Conservation (phyloP, 2,113 vertebrate genomes). For the Corythornis cristatus region DNA sequence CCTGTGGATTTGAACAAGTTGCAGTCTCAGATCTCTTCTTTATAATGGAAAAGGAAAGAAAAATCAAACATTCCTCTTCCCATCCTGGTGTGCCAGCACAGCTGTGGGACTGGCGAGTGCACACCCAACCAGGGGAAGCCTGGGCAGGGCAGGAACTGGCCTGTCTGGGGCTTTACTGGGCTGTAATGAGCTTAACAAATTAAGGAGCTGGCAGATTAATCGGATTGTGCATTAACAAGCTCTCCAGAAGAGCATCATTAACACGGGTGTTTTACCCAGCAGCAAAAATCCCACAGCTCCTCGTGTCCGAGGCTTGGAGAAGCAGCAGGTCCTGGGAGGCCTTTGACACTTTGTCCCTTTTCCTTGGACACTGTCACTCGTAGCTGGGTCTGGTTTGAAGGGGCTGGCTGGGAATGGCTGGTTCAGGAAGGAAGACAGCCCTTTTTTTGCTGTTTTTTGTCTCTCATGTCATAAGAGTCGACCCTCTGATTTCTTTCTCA, state of each 20-base stretch:
- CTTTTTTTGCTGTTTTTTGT: neutral
- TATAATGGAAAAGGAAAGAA: neutral
- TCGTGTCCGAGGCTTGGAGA: neutral
- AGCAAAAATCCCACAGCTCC: neutral
- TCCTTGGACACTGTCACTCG: neutral
- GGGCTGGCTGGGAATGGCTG: neutral
- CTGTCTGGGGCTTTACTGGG: neutral
- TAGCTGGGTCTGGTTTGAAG: neutral
- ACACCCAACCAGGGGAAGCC: neutral
- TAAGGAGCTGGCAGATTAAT: neutral
- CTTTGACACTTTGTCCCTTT: neutral
- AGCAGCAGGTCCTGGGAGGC: neutral
- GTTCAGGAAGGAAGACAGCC: neutral
- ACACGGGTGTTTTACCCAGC: neutral
- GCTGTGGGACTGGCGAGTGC: neutral
- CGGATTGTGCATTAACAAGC: neutral
- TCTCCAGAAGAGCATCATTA: neutral
- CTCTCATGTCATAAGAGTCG: too few relatives aligned
- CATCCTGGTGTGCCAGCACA: fast-evolving
- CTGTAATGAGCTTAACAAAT: neutral
- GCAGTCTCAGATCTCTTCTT: neutral
- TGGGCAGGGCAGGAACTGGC: neutral
- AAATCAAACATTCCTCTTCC: neutral
- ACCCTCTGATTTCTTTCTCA: neutral
- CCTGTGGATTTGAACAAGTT: neutral